Percentiles rank a stretch among this genome's conserved stretches.
Evolutionary conservation across 2,113 vertebrate genomes (phyloP).

Genomic region (Turnix velox): DNA sequence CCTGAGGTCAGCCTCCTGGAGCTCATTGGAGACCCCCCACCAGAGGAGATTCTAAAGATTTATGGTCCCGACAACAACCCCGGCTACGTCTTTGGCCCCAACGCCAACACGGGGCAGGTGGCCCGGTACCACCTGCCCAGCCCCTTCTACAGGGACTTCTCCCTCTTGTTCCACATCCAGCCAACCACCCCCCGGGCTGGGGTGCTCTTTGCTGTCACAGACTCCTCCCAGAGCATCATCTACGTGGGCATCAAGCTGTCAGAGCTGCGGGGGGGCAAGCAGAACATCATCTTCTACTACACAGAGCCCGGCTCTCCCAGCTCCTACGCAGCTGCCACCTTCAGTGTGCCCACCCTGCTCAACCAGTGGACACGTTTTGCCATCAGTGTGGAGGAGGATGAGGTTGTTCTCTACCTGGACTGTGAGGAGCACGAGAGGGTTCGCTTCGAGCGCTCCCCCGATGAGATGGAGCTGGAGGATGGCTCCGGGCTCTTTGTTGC

Average conservation of each 20-base stretch:
- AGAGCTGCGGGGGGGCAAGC: conserved; percentile 52
- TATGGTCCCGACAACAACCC: conserved; percentile 74
- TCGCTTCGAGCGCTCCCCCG: conserved; percentile 74
- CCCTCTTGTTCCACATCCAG: conserved; percentile 83
- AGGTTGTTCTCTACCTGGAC: conserved; percentile 81
- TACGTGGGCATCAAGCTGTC: conserved; percentile 87
- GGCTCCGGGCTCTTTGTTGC: conserved; percentile 88
- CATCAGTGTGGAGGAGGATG: conserved; percentile 78
- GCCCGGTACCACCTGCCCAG: conserved; percentile 82
- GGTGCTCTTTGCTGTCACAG: conserved; percentile 85
- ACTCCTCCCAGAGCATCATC: conserved; percentile 79
- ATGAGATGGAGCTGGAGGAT: conserved; percentile 82
- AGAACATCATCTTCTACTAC: conserved; percentile 86
- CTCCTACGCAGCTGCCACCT: conserved; percentile 79
- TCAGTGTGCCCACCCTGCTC: conserved; percentile 78
- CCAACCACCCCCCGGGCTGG: conserved; percentile 75
- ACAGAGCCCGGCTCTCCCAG: conserved; percentile 75
- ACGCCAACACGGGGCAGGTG: conserved; percentile 80
- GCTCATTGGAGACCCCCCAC: conserved; percentile 85
- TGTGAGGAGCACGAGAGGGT: conserved; percentile 78
- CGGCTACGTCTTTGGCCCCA: conserved; percentile 78
- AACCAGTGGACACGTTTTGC: conserved; percentile 86
- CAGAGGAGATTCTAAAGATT: conserved; percentile 73
- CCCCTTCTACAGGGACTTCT: conserved; percentile 87
- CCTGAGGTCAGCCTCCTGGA: conserved; percentile 82